A percentile compares a stretch with the other conserved stretches of the same genome.
Evolutionary conservation across 2,888 invertebrate genomes (phyloP).

Genomic region (Oxytorus armatus): DNA sequence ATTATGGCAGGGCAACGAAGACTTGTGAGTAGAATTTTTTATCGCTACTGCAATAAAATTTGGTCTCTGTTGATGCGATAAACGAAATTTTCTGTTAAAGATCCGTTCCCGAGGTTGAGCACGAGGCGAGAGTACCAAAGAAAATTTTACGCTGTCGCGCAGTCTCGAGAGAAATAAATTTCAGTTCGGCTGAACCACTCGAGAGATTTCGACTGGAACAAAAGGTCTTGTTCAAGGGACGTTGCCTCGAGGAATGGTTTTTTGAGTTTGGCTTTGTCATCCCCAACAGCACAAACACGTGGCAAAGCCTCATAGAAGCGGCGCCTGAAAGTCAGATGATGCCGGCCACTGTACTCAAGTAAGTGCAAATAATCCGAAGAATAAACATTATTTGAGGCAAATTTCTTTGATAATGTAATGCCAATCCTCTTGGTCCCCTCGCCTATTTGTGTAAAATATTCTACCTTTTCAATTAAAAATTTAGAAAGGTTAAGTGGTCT

Average conservation of each 20-base stretch:
- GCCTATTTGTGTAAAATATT: too few relatives aligned
- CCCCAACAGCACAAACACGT: slow-evolving; percentile 99
- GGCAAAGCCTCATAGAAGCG: slow-evolving; percentile 99
- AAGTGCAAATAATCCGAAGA: slow-evolving; percentile 74
- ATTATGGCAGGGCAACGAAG: slow-evolving; percentile 98
- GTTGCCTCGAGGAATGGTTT: slow-evolving; percentile 99
- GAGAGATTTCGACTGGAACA: slow-evolving; percentile 97
- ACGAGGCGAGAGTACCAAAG: slow-evolving; percentile 99
- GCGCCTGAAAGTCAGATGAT: slow-evolving; percentile 99
- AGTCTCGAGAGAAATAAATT: slow-evolving; percentile 95
- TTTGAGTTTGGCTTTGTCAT: slow-evolving; percentile 99
- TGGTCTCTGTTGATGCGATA: not conserved
- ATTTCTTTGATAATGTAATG: too few relatives aligned
- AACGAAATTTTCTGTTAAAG: slow-evolving; percentile 72
- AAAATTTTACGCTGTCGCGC: slow-evolving; percentile 97
- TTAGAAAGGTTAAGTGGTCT: not conserved
- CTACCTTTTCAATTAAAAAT: not conserved
- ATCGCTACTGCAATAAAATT: not conserved
- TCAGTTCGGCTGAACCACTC: slow-evolving; percentile 96
- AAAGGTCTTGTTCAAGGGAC: slow-evolving; percentile 93
- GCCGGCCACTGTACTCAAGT: slow-evolving; percentile 99
- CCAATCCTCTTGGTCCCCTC: too few relatives aligned
- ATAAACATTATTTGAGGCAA: not conserved
- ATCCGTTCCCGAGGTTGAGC: slow-evolving; percentile 94
- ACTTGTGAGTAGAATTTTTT: slow-evolving; percentile 87